Percentiles rank a stretch among this genome's conserved stretches.
These are phyloP conservation scores for Sylvilagus bachmani DNA, from an alignment of 2,113 vertebrate genomes.

Conservation along the genomic window DNA sequence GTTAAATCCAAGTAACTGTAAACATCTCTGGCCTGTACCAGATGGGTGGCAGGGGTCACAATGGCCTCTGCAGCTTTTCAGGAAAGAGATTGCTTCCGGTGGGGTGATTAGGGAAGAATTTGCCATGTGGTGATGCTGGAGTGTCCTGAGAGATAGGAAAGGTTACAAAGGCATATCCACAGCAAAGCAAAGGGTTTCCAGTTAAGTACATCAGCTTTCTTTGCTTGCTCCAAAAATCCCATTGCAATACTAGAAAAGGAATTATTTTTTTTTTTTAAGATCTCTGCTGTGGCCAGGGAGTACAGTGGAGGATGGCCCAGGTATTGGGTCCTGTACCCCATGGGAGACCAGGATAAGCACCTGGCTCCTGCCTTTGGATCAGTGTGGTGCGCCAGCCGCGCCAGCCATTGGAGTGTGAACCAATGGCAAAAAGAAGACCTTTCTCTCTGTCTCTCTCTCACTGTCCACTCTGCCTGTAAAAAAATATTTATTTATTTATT, in stretches of 20 bases:
- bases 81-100: slow-evolving; percentile 26
- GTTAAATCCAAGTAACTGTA: neutral
- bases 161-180: neutral
- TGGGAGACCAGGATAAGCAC: too few relatives aligned
- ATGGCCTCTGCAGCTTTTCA: neutral
- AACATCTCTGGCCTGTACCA: neutral
- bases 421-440: too few relatives aligned
- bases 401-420: too few relatives aligned
- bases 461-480: too few relatives aligned
- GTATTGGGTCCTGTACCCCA: too few relatives aligned
- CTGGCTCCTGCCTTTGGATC: too few relatives aligned
- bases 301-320: too few relatives aligned
- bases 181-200: neutral
- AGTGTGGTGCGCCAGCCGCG: too few relatives aligned
- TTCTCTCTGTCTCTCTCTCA: too few relatives aligned
- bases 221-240: neutral
- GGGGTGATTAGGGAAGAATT: neutral
- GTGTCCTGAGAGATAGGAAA: neutral
- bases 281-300: too few relatives aligned
- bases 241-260: neutral
- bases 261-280: neutral
- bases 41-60: neutral
- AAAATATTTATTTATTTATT: too few relatives aligned
- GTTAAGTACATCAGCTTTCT: neutral
- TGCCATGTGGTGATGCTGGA: neutral